phyloP scores from a whole-genome alignment of 2,113 vertebrate species.

The Dicaeum eximium region DNA sequence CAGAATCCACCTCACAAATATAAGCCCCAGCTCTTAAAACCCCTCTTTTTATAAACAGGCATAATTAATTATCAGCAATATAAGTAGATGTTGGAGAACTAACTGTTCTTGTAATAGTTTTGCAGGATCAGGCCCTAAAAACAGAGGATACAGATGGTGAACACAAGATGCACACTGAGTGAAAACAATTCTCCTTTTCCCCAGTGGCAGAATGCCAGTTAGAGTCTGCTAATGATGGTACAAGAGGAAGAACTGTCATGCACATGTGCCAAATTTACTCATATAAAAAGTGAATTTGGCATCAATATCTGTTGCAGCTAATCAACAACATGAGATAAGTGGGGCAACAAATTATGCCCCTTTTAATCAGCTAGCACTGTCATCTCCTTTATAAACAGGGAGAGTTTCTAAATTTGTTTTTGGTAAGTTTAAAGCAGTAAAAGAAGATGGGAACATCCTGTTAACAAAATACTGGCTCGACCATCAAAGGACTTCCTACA shows the following conservation, averaged over 20 bases:
- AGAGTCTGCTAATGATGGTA: neutral
- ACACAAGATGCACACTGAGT: neutral
- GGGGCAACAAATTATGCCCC: conserved; percentile 4
- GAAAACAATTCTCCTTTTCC: neutral
- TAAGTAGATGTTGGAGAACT: neutral
- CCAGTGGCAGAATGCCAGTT: neutral
- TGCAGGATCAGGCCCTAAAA: neutral
- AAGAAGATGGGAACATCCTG: neutral
- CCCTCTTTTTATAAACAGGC: neutral
- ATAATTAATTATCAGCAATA: neutral
- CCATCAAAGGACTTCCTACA: neutral
- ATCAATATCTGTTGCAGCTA: neutral
- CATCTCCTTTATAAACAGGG: neutral
- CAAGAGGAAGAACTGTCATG: neutral
- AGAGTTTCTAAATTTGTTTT: conserved; percentile 18
- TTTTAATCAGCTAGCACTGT: conserved; percentile 16
- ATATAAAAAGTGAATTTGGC: conserved; percentile 22
- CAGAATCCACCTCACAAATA: neutral
- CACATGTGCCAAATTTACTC: neutral
- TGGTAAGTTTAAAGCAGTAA: neutral
- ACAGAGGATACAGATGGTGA: neutral
- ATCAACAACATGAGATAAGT: conserved; percentile 26
- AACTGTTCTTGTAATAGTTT: neutral
- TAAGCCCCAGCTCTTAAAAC: neutral
- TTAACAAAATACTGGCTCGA: neutral